Percentiles rank a stretch among this genome's conserved stretches.
These are phyloP conservation scores for Galaxea fascicularis DNA, from an alignment of 92 coral and sea anemone species.

Conservation along the genomic window DNA sequence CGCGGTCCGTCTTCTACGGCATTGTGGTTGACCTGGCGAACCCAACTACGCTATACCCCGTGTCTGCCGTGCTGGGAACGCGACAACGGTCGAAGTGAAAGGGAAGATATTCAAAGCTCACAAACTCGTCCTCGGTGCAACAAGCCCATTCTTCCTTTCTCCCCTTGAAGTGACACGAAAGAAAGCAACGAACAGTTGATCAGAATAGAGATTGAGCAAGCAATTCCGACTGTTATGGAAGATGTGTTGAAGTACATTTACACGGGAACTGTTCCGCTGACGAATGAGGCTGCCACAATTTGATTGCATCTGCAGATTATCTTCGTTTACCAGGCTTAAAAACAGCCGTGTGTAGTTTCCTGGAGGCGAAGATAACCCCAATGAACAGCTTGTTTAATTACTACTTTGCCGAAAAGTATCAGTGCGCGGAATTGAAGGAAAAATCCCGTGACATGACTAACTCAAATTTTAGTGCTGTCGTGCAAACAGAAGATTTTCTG, in stretches of 20 bases:
- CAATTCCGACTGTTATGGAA: too few relatives aligned
- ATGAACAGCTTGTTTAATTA: background rate
- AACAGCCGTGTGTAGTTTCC: background rate
- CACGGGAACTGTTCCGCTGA: background rate
- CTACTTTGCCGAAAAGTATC: background rate
- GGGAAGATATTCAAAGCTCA: background rate
- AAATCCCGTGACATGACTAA: background rate
- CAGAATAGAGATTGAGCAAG: background rate
- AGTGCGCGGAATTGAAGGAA: background rate
- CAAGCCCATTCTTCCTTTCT: background rate
- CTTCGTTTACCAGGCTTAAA: slow-evolving; percentile 1
- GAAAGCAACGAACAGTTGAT: background rate
- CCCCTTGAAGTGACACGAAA: background rate
- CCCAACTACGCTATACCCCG: too few relatives aligned
- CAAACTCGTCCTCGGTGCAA: background rate
- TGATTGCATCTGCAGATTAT: too few relatives aligned
- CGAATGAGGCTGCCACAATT: background rate
- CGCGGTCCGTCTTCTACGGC: too few relatives aligned
- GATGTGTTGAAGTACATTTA: background rate
- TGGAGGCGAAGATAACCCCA: background rate
- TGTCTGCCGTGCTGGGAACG: too few relatives aligned
- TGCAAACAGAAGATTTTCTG: background rate
- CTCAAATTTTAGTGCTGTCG: background rate
- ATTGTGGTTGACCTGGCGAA: too few relatives aligned
- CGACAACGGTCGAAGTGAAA: too few relatives aligned